A percentile compares a stretch with the other conserved stretches of the same genome.
Evolutionary conservation across 2,888 invertebrate genomes (phyloP).

Genomic region (Axea sp.): DNA sequence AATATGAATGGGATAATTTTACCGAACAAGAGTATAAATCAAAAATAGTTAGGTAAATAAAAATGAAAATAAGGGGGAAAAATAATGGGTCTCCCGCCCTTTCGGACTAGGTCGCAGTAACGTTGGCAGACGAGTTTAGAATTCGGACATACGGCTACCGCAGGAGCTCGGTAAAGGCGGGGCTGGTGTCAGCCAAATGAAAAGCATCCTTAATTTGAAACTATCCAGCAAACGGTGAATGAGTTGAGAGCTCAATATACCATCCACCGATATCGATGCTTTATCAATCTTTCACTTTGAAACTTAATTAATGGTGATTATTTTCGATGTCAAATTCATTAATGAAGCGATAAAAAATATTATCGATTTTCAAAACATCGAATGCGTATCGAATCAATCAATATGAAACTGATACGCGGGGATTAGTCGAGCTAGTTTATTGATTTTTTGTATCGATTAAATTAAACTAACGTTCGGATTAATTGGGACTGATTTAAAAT

Average conservation of each 20-base stretch:
- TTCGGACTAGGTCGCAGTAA: constrained; percentile 46
- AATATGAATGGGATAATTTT: background rate
- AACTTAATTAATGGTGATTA: constrained; percentile 26
- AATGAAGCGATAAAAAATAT: too few relatives aligned
- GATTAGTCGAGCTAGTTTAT: too few relatives aligned
- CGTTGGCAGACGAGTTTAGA: constrained; percentile 69
- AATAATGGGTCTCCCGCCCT: constrained; percentile 42
- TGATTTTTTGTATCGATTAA: background rate
- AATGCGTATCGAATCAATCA: constrained; percentile 7
- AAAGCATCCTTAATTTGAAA: constrained; percentile 79
- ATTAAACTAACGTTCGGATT: constrained; percentile 13
- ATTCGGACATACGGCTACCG: constrained; percentile 72
- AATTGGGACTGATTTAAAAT: constrained; percentile 4
- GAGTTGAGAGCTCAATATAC: constrained; percentile 69
- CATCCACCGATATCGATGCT: constrained; percentile 19
- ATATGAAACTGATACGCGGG: too few relatives aligned
- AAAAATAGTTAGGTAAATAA: constrained; percentile 36
- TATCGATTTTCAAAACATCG: background rate
- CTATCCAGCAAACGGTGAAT: constrained; percentile 76
- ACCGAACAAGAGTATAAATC: constrained; percentile 36
- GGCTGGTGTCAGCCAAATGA: constrained; percentile 77
- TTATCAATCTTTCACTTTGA: constrained; percentile 30
- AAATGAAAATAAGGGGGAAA: constrained; percentile 45
- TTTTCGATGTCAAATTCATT: constrained; percentile 4
- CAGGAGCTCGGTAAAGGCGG: constrained; percentile 77